phyloP scores from a whole-genome alignment of 2,888 invertebrate genomes.

The Melanostoma mellinum region DNA sequence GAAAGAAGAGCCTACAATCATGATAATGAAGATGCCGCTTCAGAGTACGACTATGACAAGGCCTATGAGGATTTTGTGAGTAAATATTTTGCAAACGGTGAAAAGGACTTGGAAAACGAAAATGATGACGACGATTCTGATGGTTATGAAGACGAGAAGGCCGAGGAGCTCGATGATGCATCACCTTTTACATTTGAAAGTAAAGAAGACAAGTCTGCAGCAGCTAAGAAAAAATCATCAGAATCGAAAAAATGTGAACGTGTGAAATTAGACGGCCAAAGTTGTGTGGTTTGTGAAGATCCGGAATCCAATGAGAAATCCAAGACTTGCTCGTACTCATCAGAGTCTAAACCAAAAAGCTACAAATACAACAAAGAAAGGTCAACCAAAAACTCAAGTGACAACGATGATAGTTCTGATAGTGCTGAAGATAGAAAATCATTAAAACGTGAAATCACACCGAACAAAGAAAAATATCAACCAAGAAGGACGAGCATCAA shows the following conservation, averaged over 20 bases:
- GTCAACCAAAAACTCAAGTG: conserved; percentile 82
- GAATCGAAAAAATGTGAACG: conserved; percentile 83
- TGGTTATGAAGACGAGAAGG: conserved; percentile 49
- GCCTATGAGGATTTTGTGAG: conserved; percentile 79
- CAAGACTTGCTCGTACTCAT: conserved; percentile 91
- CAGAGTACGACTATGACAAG: conserved; percentile 77
- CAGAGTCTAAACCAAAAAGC: conserved; percentile 87
- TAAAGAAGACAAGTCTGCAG: conserved; percentile 33
- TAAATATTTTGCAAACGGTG: conserved; percentile 82
- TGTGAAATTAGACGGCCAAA: conserved; percentile 84
- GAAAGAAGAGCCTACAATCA: conserved; percentile 50
- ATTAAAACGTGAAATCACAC: conserved; percentile 31
- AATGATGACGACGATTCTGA: conserved; percentile 54
- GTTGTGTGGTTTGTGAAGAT: conserved; percentile 89
- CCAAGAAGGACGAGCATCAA: conserved; percentile 49
- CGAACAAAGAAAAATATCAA: conserved; percentile 21
- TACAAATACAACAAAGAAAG: conserved; percentile 87
- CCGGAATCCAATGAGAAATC: conserved; percentile 89
- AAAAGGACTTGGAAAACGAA: conserved; percentile 79
- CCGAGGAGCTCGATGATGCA: conserved; percentile 57
- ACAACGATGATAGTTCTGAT: conserved; percentile 75
- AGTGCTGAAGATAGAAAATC: conserved; percentile 31
- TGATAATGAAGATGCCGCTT: conserved; percentile 66
- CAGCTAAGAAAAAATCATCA: conserved; percentile 54
- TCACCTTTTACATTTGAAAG: conserved; percentile 38